Percentiles rank a stretch among this genome's conserved stretches.
phyloP scores from a whole-genome alignment of 2,113 vertebrate genomes.

The Uropsilus gracilis region DNA sequence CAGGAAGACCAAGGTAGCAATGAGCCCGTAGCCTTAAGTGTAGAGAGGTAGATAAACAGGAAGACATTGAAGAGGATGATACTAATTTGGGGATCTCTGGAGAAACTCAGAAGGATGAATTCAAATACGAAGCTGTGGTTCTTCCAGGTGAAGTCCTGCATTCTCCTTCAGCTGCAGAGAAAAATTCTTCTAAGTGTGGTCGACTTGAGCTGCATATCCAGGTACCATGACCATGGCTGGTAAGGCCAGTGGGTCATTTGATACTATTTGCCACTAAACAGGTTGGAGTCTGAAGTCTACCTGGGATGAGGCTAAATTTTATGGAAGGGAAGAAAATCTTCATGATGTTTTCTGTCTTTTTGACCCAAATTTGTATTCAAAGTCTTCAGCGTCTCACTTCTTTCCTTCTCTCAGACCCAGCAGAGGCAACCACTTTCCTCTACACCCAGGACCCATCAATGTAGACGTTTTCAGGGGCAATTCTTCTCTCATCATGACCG shows the following conservation, averaged over 20 bases:
- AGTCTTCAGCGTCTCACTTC: not conserved
- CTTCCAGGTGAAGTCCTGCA: conserved; percentile 25
- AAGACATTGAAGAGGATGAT: conserved; percentile 63
- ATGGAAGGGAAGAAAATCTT: not conserved
- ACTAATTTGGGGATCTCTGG: conserved; percentile 33
- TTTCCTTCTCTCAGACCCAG: not conserved
- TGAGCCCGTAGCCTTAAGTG: conserved; percentile 58
- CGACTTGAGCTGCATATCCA: not conserved
- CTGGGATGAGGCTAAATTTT: not conserved
- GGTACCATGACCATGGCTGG: not conserved
- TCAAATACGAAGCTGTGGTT: conserved; percentile 65
- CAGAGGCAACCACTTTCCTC: not conserved
- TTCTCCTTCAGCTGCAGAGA: conserved; percentile 29
- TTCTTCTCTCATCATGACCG: not conserved
- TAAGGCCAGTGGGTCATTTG: not conserved
- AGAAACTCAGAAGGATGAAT: conserved; percentile 75
- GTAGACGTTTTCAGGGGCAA: not conserved
- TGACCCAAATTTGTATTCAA: not conserved
- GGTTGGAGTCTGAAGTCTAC: not conserved
- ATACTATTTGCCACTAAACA: not conserved
- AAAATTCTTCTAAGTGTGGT: not conserved
- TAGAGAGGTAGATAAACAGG: conserved; percentile 65
- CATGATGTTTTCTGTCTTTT: not conserved
- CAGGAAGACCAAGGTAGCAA: conserved; percentile 61
- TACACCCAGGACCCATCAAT: not conserved